Percentiles rank a stretch among this genome's conserved stretches.
Evolutionary conservation across 2,113 vertebrate genomes (phyloP).

Genomic region (Lepidothrix coronata): DNA sequence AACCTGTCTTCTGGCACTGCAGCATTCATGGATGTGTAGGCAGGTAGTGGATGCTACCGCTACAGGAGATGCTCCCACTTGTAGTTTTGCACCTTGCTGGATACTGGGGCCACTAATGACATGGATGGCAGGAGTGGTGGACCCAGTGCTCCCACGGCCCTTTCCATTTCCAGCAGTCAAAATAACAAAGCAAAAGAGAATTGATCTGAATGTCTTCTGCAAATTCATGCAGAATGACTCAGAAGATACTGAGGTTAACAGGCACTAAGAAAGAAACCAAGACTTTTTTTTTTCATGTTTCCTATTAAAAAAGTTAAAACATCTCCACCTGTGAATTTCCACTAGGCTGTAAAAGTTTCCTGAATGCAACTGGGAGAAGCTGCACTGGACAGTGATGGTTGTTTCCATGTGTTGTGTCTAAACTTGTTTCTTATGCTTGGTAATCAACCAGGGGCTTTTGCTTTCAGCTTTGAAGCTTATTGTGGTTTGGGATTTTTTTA

Average conservation of each 20-base stretch:
- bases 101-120: no score
- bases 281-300: neutral
- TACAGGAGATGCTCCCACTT: neutral
- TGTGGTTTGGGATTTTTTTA: neutral
- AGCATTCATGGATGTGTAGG: fast-evolving
- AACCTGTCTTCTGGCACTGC: neutral
- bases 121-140: neutral
- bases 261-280: neutral
- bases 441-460: neutral
- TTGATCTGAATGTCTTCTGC: neutral
- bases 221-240: neutral
- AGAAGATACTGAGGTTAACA: neutral
- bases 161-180: neutral
- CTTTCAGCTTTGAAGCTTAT: neutral
- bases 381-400: neutral
- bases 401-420: neutral
- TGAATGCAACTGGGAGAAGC: neutral
- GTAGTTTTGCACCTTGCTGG: neutral
- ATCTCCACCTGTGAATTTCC: neutral
- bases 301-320: neutral
- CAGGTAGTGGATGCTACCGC: neutral
- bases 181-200: neutral
- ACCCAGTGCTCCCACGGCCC: neutral
- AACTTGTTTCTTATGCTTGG: neutral
- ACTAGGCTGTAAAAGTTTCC: neutral